phyloP scores from a whole-genome alignment of 2,113 vertebrate species.

The Eira barbara region DNA sequence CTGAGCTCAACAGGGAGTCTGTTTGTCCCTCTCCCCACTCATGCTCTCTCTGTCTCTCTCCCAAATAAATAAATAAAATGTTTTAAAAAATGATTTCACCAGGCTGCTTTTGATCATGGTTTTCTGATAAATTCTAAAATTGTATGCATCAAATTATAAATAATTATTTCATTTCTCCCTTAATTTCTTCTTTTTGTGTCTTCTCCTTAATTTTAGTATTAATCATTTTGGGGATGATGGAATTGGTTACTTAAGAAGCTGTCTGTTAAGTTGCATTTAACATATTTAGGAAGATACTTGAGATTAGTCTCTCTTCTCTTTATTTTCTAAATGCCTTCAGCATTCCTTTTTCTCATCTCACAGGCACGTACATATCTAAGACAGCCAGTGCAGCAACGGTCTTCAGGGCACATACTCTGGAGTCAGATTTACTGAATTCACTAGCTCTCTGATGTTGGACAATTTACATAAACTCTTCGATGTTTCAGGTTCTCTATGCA shows the following conservation, averaged over 20 bases:
- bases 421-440: neutral
- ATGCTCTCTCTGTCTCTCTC: neutral
- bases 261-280: neutral
- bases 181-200: neutral
- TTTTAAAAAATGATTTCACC: neutral
- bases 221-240: neutral
- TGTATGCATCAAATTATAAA: neutral
- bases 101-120: neutral
- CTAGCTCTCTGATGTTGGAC: neutral
- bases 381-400: neutral
- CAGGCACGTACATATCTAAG: neutral
- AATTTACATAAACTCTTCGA: neutral
- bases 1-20: neutral
- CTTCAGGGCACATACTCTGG: neutral
- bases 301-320: neutral
- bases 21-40: neutral
- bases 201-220: neutral
- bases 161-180: neutral
- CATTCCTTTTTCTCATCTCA: neutral
- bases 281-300: neutral
- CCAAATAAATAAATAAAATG: neutral
- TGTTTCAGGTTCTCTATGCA: neutral
- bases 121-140: neutral
- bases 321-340: neutral
- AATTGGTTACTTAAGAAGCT: neutral